phyloP scores from a whole-genome alignment of 2,888 invertebrate species.

The Aspidiotus rigidus region DNA sequence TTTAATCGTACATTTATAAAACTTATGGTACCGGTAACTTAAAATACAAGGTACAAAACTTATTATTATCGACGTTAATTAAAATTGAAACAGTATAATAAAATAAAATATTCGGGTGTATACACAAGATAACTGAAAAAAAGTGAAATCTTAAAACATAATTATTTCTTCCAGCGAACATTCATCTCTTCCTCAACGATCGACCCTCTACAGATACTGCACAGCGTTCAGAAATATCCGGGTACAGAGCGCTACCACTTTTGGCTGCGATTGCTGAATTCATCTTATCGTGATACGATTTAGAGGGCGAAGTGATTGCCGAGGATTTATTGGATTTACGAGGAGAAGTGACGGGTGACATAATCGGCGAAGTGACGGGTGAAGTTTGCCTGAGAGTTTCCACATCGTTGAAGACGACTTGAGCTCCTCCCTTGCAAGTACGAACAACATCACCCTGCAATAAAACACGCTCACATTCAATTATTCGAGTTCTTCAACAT shows the following conservation, averaged over 20 bases:
- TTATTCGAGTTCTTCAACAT: neutral
- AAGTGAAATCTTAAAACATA: no score
- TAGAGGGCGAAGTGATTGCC: neutral
- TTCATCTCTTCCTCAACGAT: neutral
- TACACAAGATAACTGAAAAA: no score
- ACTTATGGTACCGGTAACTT: no score
- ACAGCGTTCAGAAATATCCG: neutral
- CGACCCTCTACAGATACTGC: slow-evolving; percentile 9
- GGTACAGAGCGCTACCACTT: neutral
- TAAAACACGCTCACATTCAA: neutral
- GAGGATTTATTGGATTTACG: neutral
- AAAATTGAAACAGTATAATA: no score
- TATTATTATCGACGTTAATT: no score
- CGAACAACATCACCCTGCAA: slow-evolving; percentile 78
- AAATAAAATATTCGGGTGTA: no score
- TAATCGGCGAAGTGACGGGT: slow-evolving; percentile 29
- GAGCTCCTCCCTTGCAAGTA: slow-evolving; percentile 88
- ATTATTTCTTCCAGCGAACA: no score
- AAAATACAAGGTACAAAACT: no score
- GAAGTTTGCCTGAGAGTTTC: slow-evolving; percentile 70
- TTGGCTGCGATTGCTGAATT: neutral
- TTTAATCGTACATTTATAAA: no score
- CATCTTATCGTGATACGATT: neutral
- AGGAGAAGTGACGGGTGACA: slow-evolving; percentile 4
- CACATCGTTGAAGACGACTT: slow-evolving; percentile 89